phyloP scores from a whole-genome alignment of 2,797 vertebrate species.

The Rhynchotus rufescens region DNA sequence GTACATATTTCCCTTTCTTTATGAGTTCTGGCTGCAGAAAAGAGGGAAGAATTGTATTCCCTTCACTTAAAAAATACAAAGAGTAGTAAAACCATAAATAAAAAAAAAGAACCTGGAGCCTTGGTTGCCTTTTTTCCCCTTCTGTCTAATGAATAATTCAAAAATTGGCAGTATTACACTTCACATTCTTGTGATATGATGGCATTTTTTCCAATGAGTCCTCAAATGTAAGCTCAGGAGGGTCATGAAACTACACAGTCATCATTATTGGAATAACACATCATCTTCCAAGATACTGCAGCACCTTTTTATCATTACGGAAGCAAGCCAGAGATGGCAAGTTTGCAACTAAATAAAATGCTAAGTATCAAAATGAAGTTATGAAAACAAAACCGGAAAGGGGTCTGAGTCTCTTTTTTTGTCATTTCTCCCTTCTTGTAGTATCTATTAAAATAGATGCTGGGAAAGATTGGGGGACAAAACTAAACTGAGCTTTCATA shows the following conservation, averaged over 20 bases:
- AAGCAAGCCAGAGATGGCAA: constrained; percentile 34
- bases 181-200: constrained; percentile 60
- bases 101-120: constrained; percentile 9
- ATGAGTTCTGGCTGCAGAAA: not conserved
- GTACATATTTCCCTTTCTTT: constrained; percentile 12
- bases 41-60: constrained; percentile 23
- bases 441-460: not conserved
- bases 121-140: constrained; percentile 25
- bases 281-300: constrained; percentile 47
- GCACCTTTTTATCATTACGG: constrained; percentile 52
- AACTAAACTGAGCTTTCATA: not conserved
- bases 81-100: constrained; percentile 50
- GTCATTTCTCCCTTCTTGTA: not conserved
- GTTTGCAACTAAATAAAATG: constrained; percentile 65
- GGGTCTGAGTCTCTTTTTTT: not conserved
- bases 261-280: constrained; percentile 51
- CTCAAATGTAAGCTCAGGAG: constrained; percentile 66
- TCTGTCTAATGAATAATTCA: constrained; percentile 71
- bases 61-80: constrained; percentile 38
- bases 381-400: not conserved
- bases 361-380: constrained; percentile 70
- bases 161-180: constrained; percentile 60
- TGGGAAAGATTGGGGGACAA: not conserved
- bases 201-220: constrained; percentile 64
- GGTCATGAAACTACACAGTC: constrained; percentile 63